Evolutionary conservation across 2,113 vertebrate species (phyloP).

Genomic region (Plecturocebus donacophilus): DNA sequence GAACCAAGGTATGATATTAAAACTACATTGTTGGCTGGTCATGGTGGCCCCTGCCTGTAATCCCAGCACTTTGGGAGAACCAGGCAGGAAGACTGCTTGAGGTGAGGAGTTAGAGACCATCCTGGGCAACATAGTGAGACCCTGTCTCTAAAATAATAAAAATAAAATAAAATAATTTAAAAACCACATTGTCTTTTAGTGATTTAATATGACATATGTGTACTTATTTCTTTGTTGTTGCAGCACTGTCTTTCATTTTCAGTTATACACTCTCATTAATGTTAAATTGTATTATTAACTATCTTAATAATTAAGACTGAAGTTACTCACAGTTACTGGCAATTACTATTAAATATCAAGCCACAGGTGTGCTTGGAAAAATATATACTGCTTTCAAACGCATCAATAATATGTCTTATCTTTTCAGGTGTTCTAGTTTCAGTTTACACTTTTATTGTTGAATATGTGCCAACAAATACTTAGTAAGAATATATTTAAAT

Average conservation of each 20-base stretch:
- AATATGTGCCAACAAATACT: background rate
- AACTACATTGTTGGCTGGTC: no score
- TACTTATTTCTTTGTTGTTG: background rate
- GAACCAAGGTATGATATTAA: background rate
- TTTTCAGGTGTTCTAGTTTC: background rate
- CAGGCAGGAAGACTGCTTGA: no score
- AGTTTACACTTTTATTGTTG: background rate
- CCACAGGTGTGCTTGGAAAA: background rate
- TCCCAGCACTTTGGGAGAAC: no score
- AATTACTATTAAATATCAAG: background rate
- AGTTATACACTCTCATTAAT: background rate
- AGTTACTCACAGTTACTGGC: background rate
- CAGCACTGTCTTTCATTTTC: background rate
- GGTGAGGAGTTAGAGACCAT: no score
- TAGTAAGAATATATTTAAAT: background rate
- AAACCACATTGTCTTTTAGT: background rate
- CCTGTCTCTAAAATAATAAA: no score
- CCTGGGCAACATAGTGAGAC: no score
- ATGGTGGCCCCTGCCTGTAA: no score
- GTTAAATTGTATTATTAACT: background rate
- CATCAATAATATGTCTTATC: background rate
- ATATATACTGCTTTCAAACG: background rate
- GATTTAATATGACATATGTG: background rate
- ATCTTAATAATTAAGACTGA: background rate
- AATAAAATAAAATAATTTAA: background rate